Evolutionary conservation across 2,888 invertebrate species (phyloP), one percentile per base, ranked within the genome.

Genomic region (Drosophila yooni): DNA sequence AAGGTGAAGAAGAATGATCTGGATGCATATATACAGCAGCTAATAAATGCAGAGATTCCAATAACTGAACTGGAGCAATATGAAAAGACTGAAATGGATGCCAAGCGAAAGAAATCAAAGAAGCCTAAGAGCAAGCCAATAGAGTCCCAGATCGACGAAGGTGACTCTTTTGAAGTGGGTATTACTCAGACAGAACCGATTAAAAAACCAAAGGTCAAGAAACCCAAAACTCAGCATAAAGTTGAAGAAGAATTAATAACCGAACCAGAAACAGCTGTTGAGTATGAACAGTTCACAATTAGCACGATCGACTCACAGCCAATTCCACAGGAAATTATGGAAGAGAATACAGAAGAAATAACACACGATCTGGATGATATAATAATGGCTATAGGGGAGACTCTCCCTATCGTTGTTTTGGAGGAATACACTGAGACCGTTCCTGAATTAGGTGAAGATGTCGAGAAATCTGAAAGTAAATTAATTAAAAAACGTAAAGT

Each of bases 401-500:
- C 77, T 11, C 62, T 89, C 21, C 88, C 88, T 1, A 68, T 82
- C n/a, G 40, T 69, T n/a, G 58, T 79, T 11, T 27, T 76, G 1
- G 75, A 81, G 29, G 80, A 86, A 54, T 31, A 61, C 7, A 10
- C 53, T 7, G 74, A 63, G 11, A 38, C 21, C 2, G 33, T 69
- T 34, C 63, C 75, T 21, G 60, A 74, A 52, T 13, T 67, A n/a
- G 21, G 81, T 29, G 81, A 86, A 72, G 81, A 92, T 36, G 86
- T 92, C 7, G 76, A 84, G 38, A 69, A 83, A 7, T 69, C 81
- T 27, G 82, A 82, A 31, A 91, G 91, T 67, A 92, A 92, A 53
- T 92, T 90, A 4, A 92, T 92, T 0, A 94, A 93, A 4, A 94
- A 93, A 70, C 94, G 94, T 1, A 92, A 93, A 4, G 93, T 94